These are phyloP conservation scores for Rotaria magnacalcarata DNA, from an alignment of 2,888 invertebrate species.

Conservation along the genomic window DNA sequence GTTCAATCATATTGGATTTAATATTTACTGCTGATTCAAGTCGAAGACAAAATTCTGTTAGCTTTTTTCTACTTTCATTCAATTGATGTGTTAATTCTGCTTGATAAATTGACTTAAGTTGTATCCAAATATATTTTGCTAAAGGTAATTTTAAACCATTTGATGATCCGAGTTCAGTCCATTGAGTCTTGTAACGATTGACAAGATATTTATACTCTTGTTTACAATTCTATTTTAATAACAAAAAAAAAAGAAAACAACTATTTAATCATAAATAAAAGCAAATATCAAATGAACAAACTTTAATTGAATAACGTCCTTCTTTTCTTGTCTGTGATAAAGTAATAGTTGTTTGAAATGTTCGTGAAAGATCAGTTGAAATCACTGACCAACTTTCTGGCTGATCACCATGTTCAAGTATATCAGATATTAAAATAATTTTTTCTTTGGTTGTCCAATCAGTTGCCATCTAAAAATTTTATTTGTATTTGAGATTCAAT, in stretches of 20 bases:
- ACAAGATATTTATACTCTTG: background rate
- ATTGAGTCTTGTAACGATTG: constrained; percentile 1
- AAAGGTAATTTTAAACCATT: background rate
- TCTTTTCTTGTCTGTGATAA: background rate
- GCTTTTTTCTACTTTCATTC: constrained; percentile 30
- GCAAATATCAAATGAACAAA: background rate
- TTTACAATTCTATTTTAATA: background rate
- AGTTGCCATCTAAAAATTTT: background rate
- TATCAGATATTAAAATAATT: background rate
- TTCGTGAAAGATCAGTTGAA: background rate
- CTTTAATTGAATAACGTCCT: constrained; percentile 25
- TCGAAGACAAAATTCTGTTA: constrained; percentile 26
- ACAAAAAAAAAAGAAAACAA: background rate
- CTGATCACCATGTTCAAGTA: constrained; percentile 20
- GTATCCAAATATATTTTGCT: constrained; percentile 17
- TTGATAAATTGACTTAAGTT: constrained; percentile 17
- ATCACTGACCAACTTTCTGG: background rate
- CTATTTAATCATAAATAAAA: background rate
- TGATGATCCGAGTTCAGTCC: background rate
- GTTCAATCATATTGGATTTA: background rate
- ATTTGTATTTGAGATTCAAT: background rate
- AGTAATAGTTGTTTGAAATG: background rate
- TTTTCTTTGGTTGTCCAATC: constrained; percentile 6
- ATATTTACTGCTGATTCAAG: background rate
- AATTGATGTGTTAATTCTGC: background rate